Evolutionary conservation across 2,797 vertebrate species (phyloP).

Genomic region (Melanotaenia boesemani): DNA sequence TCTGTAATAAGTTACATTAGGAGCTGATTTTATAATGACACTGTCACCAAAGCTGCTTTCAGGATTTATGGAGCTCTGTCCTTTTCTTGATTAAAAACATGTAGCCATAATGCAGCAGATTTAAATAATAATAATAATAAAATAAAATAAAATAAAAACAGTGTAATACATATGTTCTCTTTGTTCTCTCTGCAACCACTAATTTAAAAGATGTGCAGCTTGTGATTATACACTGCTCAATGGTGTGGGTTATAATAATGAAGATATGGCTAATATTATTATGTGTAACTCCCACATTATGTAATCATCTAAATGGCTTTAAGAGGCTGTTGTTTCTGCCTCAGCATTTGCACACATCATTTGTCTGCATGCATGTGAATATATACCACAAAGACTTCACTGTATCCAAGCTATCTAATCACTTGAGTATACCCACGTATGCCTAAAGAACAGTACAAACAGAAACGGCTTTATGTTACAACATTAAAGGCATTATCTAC

Average conservation of each 20-base stretch:
- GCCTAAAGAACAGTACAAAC: slow-evolving; percentile 1
- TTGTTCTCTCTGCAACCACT: slow-evolving; percentile 9
- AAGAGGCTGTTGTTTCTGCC: slow-evolving; percentile 41
- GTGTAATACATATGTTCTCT: slow-evolving; percentile 2
- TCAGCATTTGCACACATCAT: slow-evolving; percentile 26
- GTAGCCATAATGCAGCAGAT: slow-evolving; percentile 20
- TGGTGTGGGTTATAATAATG: slow-evolving; percentile 20
- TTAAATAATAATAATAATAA: too few species aligned
- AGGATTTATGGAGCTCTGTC: slow-evolving; percentile 36
- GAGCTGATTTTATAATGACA: slow-evolving; percentile 51
- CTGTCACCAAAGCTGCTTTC: slow-evolving; percentile 44
- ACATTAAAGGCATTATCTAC: slow-evolving; percentile 36
- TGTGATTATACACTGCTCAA: slow-evolving; percentile 52
- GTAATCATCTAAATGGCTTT: slow-evolving; percentile 44
- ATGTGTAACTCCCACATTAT: slow-evolving; percentile 21
- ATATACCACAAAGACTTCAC: slow-evolving; percentile 7
- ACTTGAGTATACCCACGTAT: slow-evolving; percentile 13
- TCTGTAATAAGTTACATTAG: slow-evolving; percentile 54
- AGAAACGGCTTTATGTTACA: slow-evolving; percentile 8
- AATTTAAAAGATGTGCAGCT: slow-evolving; percentile 39
- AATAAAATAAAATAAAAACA: not conserved
- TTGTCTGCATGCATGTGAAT: slow-evolving; percentile 31
- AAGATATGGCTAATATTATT: slow-evolving; percentile 29
- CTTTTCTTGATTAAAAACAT: slow-evolving; percentile 58
- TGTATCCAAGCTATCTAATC: slow-evolving; percentile 26